Evolutionary conservation across 2,797 vertebrate genomes (phyloP), one percentile per base, ranked within the genome.

Genomic region (Tragopan temminckii): DNA sequence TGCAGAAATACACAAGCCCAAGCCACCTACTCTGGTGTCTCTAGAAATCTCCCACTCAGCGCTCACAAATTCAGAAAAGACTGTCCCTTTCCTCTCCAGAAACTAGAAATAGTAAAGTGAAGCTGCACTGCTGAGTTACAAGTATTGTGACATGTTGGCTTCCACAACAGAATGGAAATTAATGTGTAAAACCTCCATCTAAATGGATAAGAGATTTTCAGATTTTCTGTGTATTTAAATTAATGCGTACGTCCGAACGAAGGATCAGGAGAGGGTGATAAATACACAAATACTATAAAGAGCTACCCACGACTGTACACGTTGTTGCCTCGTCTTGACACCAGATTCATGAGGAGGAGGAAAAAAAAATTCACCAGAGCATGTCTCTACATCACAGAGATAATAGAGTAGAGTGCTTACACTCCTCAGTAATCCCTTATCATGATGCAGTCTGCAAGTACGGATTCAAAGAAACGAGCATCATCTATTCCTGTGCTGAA

Each of bases 11-110:
- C 70, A 89, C 74, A 96, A 96, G 84, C 82, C 95, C 85, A 94
- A 94, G 92, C 95, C 92, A 95, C 94, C 93, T 95, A 95, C 93
- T 92, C 96, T 84, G 85, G 81, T 85, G 93, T 92, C 94, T 95
- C 92, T 83, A 63, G 92, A 93, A 74, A 94, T 92, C 94, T 92
- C 96, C 95, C 89, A 95, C 95, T 96, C 94, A 86, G 90, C 93
- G 74, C 93, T 88, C 88, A 89, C 67, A 59, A 80, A 92, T 91
- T 92, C 93, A 95, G 74, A 93, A 85, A 93, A 95, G 72, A 85
- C 88, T 87, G 86, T 90, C 93, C 93, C 92, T 92, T 89, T 83
- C 89, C 87, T 94, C 85, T 89, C 70, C 40, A 13, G 27, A 75
- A 87, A 92, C 79, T 62, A 94, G 79, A 96, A 95, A 96, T 72